Conservation (phyloP, 2,113 vertebrate genomes). For the Gnathochromis pfefferi region DNA sequence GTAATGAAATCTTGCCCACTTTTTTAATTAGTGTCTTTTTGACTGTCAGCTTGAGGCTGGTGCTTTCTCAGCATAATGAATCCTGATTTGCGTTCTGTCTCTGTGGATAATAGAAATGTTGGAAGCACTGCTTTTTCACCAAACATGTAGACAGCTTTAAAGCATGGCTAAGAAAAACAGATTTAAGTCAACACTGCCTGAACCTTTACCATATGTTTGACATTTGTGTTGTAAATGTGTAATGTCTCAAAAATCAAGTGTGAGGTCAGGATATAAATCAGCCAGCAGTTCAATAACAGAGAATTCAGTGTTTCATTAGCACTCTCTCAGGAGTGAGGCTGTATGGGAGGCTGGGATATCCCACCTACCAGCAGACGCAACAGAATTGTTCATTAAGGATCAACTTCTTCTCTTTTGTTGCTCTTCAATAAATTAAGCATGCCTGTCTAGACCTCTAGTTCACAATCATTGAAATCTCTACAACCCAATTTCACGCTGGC, state of each 20-base stretch:
- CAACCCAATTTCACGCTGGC: not conserved
- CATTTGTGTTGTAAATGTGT: not conserved
- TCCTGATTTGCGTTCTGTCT: not conserved
- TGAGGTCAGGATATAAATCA: constrained; percentile 10
- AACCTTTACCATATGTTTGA: not conserved
- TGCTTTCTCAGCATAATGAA: not conserved
- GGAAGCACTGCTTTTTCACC: not conserved
- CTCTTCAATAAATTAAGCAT: not conserved
- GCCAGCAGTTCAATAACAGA: not conserved
- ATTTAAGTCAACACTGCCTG: not conserved
- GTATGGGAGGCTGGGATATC: not conserved
- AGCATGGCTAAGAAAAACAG: not conserved
- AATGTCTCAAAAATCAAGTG: not conserved
- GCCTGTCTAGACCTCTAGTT: not conserved
- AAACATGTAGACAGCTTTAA: not conserved
- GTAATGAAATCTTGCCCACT: not conserved
- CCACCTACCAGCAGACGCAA: not conserved
- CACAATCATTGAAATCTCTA: not conserved
- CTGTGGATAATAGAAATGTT: not conserved
- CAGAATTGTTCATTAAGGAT: constrained; percentile 15
- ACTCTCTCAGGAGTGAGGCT: not conserved
- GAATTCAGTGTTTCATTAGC: not conserved
- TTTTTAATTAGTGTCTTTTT: not conserved
- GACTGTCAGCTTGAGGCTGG: not conserved
- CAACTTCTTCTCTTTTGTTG: not conserved